A percentile compares a stretch with the other conserved stretches of the same genome.
Evolutionary conservation across 2,113 vertebrate genomes (phyloP).

Genomic region (Platysteira castanea): DNA sequence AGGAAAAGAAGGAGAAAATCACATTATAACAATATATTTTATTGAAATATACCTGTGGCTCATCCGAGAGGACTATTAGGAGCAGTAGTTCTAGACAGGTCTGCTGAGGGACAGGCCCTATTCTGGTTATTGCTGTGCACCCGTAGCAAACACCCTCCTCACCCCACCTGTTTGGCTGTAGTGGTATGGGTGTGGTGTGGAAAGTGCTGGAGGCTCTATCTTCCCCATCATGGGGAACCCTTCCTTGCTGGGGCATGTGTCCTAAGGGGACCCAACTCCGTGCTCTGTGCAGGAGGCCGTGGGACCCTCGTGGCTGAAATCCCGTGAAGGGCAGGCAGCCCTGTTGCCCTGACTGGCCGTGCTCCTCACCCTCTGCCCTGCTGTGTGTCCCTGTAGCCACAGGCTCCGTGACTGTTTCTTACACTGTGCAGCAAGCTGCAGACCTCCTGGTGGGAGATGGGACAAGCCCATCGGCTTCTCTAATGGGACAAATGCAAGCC

Average conservation of each 20-base stretch:
- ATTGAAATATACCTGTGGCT: not conserved
- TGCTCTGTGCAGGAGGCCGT: accelerated
- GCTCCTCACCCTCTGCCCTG: accelerated
- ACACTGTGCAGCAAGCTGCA: not conserved
- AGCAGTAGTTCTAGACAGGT: not conserved
- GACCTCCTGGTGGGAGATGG: not conserved
- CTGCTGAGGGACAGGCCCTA: not conserved
- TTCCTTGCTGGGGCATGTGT: not conserved
- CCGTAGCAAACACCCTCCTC: not conserved
- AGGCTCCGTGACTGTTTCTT: accelerated
- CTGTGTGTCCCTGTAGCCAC: not conserved
- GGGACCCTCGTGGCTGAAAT: accelerated
- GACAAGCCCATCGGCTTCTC: not conserved
- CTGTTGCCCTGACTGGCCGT: accelerated
- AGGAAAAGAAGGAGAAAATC: not conserved
- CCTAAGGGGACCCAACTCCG: not conserved
- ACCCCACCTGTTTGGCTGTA: not conserved
- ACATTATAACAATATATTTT: not conserved
- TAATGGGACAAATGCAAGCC: not conserved
- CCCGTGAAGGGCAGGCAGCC: accelerated
- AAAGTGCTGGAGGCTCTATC: not conserved
- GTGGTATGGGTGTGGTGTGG: not conserved
- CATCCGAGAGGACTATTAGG: not conserved
- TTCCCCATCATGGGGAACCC: not conserved
- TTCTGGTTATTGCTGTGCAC: not conserved